Base-by-base conservation (phyloP, 1,140 invertebrate species). In the Microplitis demolitor region DNA sequence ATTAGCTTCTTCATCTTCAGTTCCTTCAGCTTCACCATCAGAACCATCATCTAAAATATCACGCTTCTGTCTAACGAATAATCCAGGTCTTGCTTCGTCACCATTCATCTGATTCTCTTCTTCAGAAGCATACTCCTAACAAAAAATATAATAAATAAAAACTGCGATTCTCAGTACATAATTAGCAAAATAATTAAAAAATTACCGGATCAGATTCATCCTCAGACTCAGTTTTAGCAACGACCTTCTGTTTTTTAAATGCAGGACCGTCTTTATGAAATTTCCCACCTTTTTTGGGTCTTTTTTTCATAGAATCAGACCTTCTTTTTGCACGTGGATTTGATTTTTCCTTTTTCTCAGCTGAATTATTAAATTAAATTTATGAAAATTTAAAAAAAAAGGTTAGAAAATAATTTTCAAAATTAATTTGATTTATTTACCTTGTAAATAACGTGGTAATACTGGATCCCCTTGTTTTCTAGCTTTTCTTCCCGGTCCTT, bases 401-500 rank as follows among this genome's bases (percentile, higher is more conserved):
- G 24, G 24, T 24, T 24, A 24, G 24, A 24, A 2, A 24, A 1
- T 1, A 24, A 54, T 14, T 54, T 54, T 54, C 5, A 0, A 14
- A 54, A 14, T 14, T 16, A 11, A 54, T 45, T 3, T 45, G 6
- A 54, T 54, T 54, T 54, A 54, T n/a, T 16, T 54, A 54, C 53
- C 53, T 54, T 14, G 16, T 14, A 54, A 54, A 54, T 4, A n/a
- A 14, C 53, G 13, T 4, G 53, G 90, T 81, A 96, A 93, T 60
- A 87, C 87, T 6, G 95, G 95, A 76, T 93, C 90, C 67, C 91
- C 90, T 80, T 97, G 96, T 83, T 97, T 97, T 75, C 91, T 93
- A 0, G 94, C 88, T 88, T 97, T 97, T 73, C 91, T 90, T 1
- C 95, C 96, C 35, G 92, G 94, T 5, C 95, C 95, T 84, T 91